Base-by-base conservation (phyloP, 2,888 invertebrate species). In the Lepas anatifera region DNA sequence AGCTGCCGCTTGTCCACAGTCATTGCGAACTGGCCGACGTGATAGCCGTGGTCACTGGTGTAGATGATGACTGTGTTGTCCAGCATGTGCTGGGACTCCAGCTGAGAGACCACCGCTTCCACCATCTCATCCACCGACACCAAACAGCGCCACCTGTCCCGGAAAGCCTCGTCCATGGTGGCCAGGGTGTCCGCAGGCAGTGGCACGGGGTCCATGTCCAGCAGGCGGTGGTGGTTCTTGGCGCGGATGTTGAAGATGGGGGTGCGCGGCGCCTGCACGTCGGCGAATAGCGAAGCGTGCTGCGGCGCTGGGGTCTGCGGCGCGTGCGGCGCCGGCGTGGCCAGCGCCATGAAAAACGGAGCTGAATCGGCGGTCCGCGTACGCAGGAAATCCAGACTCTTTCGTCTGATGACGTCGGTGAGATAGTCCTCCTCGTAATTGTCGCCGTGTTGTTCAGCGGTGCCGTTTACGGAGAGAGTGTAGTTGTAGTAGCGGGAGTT, bases 401-500 rank as follows among this genome's bases (percentile, higher is more conserved):
- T 75, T 67, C 76, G 73, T 63, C 77, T 90, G 76, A 95, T 85
- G 69, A 91, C 83, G 81, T 94, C 91, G 2, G 95, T 95, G 27
- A 95, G 84, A 79, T 95, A 96, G 71, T 87, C 85, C 25, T 74
- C 73, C 25, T 76, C 70, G 71, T 80, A 81, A 27, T 86, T 81
- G 29, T 84, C 78, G 22, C 86, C 86, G 76, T 87, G 86, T 67
- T 79, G 77, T 43, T 85, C 85, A 16, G 84, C 83, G 0, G 85
- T 85, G 0, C 90, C 90, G 78, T 95, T 92, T 74, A 92, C 85
- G 0, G 90, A 92, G 66, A 95, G 80, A 0, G 87, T 87, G 77
- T 93, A 96, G 81, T 94, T 87, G 79, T 95, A 96, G 80, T 95
- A 96, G n/a, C 84, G 86, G 0, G 95, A 95, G 80, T 96, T 96